Percentiles rank a stretch among this genome's conserved stretches.
These are phyloP conservation scores for Limonius californicus DNA, from an alignment of 1,140 invertebrate genomes.

Conservation along the genomic window DNA sequence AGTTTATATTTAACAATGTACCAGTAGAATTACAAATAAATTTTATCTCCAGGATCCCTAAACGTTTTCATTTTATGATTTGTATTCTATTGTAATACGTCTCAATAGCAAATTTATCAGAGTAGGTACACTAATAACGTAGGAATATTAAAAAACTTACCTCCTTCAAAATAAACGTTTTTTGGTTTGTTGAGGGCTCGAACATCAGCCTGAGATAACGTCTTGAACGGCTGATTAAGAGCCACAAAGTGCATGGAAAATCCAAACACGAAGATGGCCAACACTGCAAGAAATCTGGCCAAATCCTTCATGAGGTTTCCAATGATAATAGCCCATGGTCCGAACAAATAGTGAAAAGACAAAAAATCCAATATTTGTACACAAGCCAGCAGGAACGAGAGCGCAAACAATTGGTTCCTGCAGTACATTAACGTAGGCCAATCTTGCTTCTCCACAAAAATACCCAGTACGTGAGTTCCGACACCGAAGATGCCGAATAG, in stretches of 20 bases:
- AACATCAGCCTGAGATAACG: constrained; percentile 54
- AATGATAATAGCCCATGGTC: constrained; percentile 95
- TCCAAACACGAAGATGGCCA: constrained; percentile 96
- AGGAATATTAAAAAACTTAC: no score
- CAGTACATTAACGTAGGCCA: constrained; percentile 86
- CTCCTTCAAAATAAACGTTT: constrained; percentile 63
- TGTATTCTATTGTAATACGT: no score
- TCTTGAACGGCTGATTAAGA: constrained; percentile 87
- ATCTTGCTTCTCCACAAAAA: constrained; percentile 62
- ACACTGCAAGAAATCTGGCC: constrained; percentile 91
- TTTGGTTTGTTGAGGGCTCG: constrained; percentile 27
- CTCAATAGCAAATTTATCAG: no score
- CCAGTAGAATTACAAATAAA: no score
- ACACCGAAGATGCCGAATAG: constrained; percentile 91
- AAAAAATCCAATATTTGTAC: constrained; percentile 96
- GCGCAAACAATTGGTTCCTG: constrained; percentile 93
- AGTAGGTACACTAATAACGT: no score
- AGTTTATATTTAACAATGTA: no score
- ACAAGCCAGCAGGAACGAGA: constrained; percentile 91
- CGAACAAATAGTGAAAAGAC: constrained; percentile 98
- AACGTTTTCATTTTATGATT: no score
- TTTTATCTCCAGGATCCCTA: no score
- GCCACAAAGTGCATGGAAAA: constrained; percentile 98
- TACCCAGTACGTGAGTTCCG: constrained; percentile 79
- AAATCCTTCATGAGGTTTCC: constrained; percentile 88